phyloP scores from a whole-genome alignment of 1,140 invertebrate species.

The Drosophila sucinea region DNA sequence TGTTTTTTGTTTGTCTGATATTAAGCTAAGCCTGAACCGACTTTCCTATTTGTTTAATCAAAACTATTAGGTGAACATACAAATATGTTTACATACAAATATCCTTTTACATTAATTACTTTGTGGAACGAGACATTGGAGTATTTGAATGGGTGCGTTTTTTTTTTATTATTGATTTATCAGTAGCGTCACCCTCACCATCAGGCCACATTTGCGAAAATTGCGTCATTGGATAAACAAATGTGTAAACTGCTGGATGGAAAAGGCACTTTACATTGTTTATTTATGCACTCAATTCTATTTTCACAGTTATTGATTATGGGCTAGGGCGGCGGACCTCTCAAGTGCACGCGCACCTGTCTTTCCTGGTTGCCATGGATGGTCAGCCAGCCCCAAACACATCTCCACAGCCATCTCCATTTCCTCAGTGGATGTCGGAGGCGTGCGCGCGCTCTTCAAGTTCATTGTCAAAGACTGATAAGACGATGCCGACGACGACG shows the following conservation, averaged over 20 bases:
- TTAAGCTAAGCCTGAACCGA: neutral
- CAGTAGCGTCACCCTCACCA: slow-evolving; percentile 21
- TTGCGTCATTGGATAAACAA: slow-evolving; percentile 74
- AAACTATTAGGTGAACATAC: neutral
- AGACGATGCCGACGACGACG: neutral
- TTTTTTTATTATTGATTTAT: slow-evolving; percentile 6
- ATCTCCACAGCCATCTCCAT: neutral
- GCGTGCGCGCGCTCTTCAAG: slow-evolving; percentile 44
- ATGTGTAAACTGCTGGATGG: slow-evolving; percentile 26
- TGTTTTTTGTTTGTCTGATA: slow-evolving; percentile 25
- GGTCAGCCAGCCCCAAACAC: neutral
- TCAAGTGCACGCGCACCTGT: slow-evolving; percentile 39
- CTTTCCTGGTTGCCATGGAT: neutral
- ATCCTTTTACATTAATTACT: slow-evolving; percentile 56
- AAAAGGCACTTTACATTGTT: slow-evolving; percentile 50
- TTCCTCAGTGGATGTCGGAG: neutral
- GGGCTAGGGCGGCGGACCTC: neutral
- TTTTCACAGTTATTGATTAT: slow-evolving; percentile 68
- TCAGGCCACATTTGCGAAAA: slow-evolving; percentile 48
- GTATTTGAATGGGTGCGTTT: neutral
- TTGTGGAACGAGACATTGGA: neutral
- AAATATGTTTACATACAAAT: slow-evolving; percentile 14
- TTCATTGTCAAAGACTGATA: slow-evolving; percentile 66
- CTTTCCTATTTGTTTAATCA: neutral
- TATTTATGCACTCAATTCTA: slow-evolving; percentile 66